Conservation (phyloP, 2,113 vertebrate species). For the Macaca nemestrina region DNA sequence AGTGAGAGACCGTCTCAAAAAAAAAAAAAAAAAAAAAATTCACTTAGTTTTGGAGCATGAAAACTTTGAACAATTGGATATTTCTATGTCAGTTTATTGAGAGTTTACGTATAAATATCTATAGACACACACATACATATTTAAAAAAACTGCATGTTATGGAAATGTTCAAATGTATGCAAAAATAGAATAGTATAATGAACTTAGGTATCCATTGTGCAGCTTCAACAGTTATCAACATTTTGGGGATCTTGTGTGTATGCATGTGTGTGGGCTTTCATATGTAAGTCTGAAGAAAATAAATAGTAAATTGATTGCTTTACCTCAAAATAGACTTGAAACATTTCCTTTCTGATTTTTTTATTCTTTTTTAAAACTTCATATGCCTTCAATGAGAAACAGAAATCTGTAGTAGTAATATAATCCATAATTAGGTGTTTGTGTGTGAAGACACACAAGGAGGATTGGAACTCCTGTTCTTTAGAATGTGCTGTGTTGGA, state of each 20-base stretch:
- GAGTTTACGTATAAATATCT: background rate
- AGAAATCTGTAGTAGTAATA: background rate
- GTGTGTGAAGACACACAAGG: slow-evolving; percentile 20
- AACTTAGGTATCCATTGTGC: background rate
- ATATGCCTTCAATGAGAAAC: background rate
- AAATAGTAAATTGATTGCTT: background rate
- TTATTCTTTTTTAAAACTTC: background rate
- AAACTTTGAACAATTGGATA: background rate
- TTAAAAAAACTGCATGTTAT: background rate
- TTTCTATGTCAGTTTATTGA: slow-evolving; percentile 35
- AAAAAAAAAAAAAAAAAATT: background rate
- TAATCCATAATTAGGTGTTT: background rate
- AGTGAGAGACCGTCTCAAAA: no score
- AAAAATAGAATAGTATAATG: background rate
- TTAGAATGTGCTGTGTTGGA: background rate
- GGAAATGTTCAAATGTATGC: background rate
- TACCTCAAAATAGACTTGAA: slow-evolving; percentile 27
- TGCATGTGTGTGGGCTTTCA: background rate
- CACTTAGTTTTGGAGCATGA: slow-evolving; percentile 29
- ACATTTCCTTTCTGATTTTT: background rate
- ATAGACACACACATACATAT: background rate
- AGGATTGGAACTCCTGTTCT: slow-evolving; percentile 14
- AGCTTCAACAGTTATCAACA: background rate
- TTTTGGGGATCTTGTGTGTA: background rate
- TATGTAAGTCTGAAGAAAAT: background rate